Percentiles rank a stretch among this genome's conserved stretches.
phyloP scores from a whole-genome alignment of 2,888 invertebrate genomes.

The Rhodophaea formosa region DNA sequence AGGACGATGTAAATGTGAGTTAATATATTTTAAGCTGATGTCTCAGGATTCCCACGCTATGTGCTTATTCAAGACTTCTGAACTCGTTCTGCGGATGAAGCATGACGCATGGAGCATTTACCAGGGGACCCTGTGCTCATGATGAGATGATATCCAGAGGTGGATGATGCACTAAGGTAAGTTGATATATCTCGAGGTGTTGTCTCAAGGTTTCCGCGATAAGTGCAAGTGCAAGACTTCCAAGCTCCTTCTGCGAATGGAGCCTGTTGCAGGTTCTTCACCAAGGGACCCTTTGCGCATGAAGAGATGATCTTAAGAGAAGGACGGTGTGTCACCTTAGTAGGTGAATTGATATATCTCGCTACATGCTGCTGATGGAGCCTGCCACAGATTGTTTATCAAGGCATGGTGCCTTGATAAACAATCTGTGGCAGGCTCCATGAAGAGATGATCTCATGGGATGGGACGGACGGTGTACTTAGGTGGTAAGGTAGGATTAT shows the following conservation, averaged over 20 bases:
- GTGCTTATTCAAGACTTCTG: conserved; percentile 87
- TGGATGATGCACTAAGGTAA: conserved; percentile 82
- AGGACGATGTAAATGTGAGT: no score
- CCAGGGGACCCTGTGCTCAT: conserved; percentile 86
- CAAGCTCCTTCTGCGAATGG: conserved; percentile 80
- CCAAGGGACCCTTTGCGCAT: conserved; percentile 90
- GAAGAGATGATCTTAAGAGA: no score
- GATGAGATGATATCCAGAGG: conserved; percentile 86
- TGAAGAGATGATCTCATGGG: no score
- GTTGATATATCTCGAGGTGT: conserved; percentile 54
- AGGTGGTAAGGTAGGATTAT: no score
- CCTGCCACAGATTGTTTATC: no score
- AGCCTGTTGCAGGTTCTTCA: conserved; percentile 88
- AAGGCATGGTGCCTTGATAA: no score
- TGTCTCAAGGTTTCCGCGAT: conserved; percentile 65
- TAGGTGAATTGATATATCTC: no score
- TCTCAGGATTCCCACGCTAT: conserved; percentile 70
- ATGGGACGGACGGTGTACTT: no score
- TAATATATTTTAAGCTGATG: no score
- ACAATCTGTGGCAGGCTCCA: no score
- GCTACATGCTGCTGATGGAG: no score
- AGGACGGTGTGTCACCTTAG: no score
- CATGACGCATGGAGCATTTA: conserved; percentile 89
- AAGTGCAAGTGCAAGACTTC: conserved; percentile 86
- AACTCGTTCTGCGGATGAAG: conserved; percentile 75